Percentiles rank a stretch among this genome's conserved stretches.
These are phyloP conservation scores for Phymastichus coffea DNA, from an alignment of 1,140 invertebrate genomes.

Conservation along the genomic window DNA sequence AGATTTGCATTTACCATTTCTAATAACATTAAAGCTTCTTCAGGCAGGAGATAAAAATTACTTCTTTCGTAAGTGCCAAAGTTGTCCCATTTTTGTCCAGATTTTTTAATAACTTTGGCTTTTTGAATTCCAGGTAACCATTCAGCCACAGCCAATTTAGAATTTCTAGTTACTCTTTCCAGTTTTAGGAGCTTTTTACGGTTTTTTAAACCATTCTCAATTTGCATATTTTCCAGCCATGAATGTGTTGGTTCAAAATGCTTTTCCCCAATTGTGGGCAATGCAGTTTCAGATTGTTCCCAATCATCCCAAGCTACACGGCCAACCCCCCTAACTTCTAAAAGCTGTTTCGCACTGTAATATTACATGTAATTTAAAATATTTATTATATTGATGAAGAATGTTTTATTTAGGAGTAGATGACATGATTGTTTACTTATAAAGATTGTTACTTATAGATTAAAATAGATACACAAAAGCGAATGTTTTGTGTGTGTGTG, in stretches of 20 bases:
- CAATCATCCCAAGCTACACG: constrained; percentile 46
- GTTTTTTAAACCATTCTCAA: constrained; percentile 59
- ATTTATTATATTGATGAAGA: too few relatives aligned
- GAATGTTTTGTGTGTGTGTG: too few relatives aligned
- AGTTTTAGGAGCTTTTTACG: constrained; percentile 59
- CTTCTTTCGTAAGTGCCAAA: constrained; percentile 58
- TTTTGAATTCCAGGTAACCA: constrained; percentile 61
- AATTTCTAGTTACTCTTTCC: constrained; percentile 62
- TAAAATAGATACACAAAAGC: too few relatives aligned
- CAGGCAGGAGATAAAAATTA: constrained; percentile 59
- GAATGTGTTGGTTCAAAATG: constrained; percentile 60
- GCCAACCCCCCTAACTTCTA: constrained; percentile 56
- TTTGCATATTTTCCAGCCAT: constrained; percentile 63
- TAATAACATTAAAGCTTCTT: constrained; percentile 64
- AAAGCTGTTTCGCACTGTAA: constrained; percentile 57
- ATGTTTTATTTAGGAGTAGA: too few relatives aligned
- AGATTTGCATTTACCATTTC: constrained; percentile 67
- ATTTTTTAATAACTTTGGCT: constrained; percentile 61
- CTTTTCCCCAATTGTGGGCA: constrained; percentile 61
- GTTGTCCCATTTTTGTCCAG: constrained; percentile 60
- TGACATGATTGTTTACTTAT: too few relatives aligned
- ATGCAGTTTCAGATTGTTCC: constrained; percentile 41
- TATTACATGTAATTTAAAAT: too few relatives aligned
- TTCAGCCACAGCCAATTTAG: constrained; percentile 59
- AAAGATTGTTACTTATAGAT: too few relatives aligned